Base-by-base conservation (phyloP, 2,113 vertebrate species). In the Riparia riparia region DNA sequence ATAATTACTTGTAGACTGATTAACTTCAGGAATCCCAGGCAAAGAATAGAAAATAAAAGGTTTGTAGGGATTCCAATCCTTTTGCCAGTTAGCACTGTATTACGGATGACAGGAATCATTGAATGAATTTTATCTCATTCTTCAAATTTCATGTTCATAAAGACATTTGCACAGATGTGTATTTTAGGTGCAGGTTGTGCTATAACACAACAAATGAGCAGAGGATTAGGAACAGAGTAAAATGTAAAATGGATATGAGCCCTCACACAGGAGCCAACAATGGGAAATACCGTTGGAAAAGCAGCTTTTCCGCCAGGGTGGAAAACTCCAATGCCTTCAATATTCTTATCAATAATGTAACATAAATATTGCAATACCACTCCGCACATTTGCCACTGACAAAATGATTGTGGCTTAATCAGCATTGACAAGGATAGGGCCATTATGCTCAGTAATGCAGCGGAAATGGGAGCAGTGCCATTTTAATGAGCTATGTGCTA, bases 311-410 rank as follows among this genome's bases (percentile, higher is more conserved):
- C 86, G 80, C 29, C 69, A 71, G 63, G 18, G 20, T 54, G 53
- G 64, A 8, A 25, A 68, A 84, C 56, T 28, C 32, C n/a, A 68
- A 60, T 80, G 47, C 58, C 82, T 85, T 88, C 88, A 76, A 60
- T 53, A 87, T 79, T 79, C 77, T 71, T 95, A 94, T 93, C 85
- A 86, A 90, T 94, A 96, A 82, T 56, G 78, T 68, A 88, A 93
- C 87, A 82, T 84, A 94, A 95, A 95, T 91, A 95, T 78, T 71
- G 70, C 74, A 82, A 44, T n/a, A 72, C 32, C 82, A 39, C 54
- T 94, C 31, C 1, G 63, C 80, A 65, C 80, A 82, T 91, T 93
- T 94, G 60, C 86, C 68, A 60, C 56, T 91, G 94, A 93, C 82
- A 90, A 82, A 90, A 69, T 49, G 70, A 53, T 88, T 86, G 49